Conservation (phyloP, 2,113 vertebrate genomes). For the Callocephalon fimbriatum region DNA sequence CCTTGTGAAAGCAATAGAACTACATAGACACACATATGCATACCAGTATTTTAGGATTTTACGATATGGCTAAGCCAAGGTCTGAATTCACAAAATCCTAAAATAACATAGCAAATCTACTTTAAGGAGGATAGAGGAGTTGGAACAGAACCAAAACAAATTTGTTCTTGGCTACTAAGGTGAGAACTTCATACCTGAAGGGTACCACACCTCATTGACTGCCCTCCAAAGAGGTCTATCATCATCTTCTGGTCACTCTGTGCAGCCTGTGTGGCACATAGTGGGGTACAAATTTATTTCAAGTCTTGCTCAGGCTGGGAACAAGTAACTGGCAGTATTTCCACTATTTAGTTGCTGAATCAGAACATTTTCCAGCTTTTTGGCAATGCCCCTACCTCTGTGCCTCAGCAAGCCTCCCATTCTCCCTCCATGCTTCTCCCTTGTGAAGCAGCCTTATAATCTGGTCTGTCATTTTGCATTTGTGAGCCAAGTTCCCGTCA, state of each 20-base stretch:
- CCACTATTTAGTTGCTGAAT: constrained; percentile 4
- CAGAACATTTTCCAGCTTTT: neutral
- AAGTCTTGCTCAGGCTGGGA: neutral
- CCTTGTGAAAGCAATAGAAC: neutral
- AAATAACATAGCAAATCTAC: neutral
- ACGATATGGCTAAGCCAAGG: neutral
- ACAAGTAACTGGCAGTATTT: neutral
- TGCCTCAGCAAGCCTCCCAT: neutral
- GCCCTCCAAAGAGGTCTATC: neutral
- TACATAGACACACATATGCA: neutral
- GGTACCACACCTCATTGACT: neutral
- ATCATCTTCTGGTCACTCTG: neutral
- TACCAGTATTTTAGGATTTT: neutral
- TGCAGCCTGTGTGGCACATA: neutral
- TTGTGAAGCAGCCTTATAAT: constrained; percentile 15
- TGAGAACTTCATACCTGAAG: neutral
- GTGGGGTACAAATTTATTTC: neutral
- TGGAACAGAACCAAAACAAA: neutral
- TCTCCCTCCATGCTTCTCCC: neutral
- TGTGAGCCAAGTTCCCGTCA: constrained; percentile 23
- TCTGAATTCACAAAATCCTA: neutral
- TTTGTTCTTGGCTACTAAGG: neutral
- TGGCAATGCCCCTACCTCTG: neutral
- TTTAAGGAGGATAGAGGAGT: neutral
- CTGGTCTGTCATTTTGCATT: neutral